Evolutionary conservation across 64 coral and sea anemone species (phyloP), one percentile per base, ranked within the genome.

Genomic region (Actinia equina): DNA sequence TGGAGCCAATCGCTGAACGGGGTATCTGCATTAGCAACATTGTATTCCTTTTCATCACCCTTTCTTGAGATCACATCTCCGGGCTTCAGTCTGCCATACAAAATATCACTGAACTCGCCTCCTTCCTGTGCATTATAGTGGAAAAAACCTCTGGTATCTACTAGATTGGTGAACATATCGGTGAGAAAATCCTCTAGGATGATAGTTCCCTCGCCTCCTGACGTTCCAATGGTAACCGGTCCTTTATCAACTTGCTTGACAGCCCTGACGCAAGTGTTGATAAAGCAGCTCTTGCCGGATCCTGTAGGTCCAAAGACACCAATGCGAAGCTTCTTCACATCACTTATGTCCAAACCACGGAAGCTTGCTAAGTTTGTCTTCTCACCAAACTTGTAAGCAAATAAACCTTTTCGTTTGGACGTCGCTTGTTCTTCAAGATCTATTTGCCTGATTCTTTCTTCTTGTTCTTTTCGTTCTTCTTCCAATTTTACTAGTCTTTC

Each of bases 221-320:
- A 9, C 2, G 78, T 49, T 81, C n/a, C 78, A 22, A 81, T 81
- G 78, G 78, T 20, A 49, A 52, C 42, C 4, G 43, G 20, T 23
- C 78, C 78, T 17, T 81, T 81, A 52, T 81, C 78, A 20, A 49
- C 78, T 22, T 81, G 17, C 14, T 52, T 44, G n/a, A 95, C 85
- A n/a, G 82, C 62, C 17, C 86, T 61, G 79, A 88, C 93, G 78
- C 88, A 90, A 0, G 93, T 94, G 80, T 91, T 94, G n/a, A 92
- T 92, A n/a, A 95, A 95, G 49, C 93, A 95, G 63, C 93, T 95
- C 52, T 95, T 95, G 0, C 93, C 93, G 3, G 93, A 95, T 42
- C 89, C 93, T 3, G 93, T 85, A 19, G 93, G 85, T 43, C 93
- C 93, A 80, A 95, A 95, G 7, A 95, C 90, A 4, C 94, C 90